Base-by-base conservation (phyloP, 2,113 vertebrate species). In the Montifringilla adamsi region DNA sequence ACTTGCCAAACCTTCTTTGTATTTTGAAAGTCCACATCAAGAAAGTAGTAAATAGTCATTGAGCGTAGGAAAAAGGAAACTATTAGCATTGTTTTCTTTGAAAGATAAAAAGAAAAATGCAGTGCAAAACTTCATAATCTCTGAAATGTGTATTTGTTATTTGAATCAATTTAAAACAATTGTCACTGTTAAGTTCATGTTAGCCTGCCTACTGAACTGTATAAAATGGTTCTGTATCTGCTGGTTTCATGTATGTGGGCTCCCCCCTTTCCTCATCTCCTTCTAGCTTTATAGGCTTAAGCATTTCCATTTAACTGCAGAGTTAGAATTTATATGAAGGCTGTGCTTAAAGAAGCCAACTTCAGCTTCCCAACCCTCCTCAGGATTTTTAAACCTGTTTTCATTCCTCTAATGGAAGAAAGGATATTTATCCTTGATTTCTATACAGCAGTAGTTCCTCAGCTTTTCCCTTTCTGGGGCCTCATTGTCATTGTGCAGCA, bases 21-120 rank as follows among this genome's bases (percentile, higher is more conserved):
- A 97, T 98, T 98, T 98, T 98, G 98, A 98, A 98, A 98, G 98
- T 97, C 97, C 97, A 97, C 97, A 98, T 97, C 97, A 98, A 98
- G 95, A 97, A 97, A 97, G 97, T 97, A 97, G 97, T 97, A 97
- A 98, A 97, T 97, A 98, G 97, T 98, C 95, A 84, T 96, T 97
- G 97, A 98, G 97, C 85, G 37, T 98, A 98, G 97, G 98, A 98
- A 98, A 98, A 98, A 98, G 98, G 98, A 98, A 99, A 98, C 98
- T 96, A 98, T 98, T 98, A 98, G 96, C 96, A 98, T 97, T 98
- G 98, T 98, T 98, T 98, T 98, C 97, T 98, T 98, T 98, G 96
- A 97, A 98, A 98, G 98, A 98, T 98, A 98, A 98, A 98, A 98
- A 97, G 95, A 95, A 92, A 97, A 96, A 97, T 95, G 91, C 95